Base-by-base conservation (phyloP, 2,797 vertebrate species). In the Poeciliopsis gracilis region DNA sequence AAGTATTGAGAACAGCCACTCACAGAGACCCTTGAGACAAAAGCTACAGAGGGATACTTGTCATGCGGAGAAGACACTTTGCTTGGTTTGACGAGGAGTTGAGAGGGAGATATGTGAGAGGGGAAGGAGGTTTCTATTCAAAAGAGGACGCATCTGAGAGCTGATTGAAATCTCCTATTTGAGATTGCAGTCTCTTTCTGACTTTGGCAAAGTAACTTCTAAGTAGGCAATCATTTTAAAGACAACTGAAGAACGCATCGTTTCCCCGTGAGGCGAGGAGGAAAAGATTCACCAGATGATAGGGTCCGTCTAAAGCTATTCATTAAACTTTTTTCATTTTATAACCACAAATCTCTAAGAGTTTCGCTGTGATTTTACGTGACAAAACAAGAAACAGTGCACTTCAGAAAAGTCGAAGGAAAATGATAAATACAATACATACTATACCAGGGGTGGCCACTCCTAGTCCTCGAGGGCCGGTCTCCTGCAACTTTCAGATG, bases 21-120 rank as follows among this genome's bases (percentile, higher is more conserved):
- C 84, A 45, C 80, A 79, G 66, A 88, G 86, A 88, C 91, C 89
- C 90, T 82, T 73, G 91, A 93, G 92, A 93, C 90, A 87, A 92
- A 86, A 83, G 86, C 87, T 90, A 78, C 85, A 84, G 81, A 86
- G 76, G 82, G 80, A 86, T 84, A 90, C 86, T 94, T 92, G 91
- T 90, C 89, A 93, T 92, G 91, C 90, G 90, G 84, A 89, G 76
- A 88, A 90, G 90, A 78, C 78, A 47, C 80, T 82, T 53, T 76
- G 38, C 83, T 77, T 76, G 78, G 77, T 83, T 86, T 85, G 87
- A 88, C 84, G 86, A 87, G 78, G 82, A 84, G 82, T 73, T 73
- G 72, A 83, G 81, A 90, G 83, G 82, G 87, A 82, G 79, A 18
- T 1, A 79, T 55, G 69, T 51, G 86, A 87, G 70, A 78, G 79